Evolutionary conservation across 2,888 invertebrate genomes (phyloP).

Genomic region (Cheilosia grossa): DNA sequence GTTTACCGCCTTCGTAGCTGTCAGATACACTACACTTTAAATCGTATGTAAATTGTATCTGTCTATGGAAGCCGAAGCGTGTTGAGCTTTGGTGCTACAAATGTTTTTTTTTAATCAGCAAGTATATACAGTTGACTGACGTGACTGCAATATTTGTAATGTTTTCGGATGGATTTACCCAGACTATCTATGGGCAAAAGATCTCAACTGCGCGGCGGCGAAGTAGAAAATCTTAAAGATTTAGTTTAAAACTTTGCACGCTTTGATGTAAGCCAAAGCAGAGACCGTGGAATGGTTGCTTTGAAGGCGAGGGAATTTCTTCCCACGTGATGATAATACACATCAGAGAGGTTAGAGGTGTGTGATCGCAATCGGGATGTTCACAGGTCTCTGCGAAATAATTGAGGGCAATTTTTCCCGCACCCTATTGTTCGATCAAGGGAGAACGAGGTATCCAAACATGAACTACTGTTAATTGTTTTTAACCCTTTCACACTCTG

Average conservation of each 20-base stretch:
- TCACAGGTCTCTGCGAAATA: background rate
- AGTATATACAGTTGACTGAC: conserved; percentile 39
- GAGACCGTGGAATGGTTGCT: conserved; percentile 24
- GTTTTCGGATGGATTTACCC: conserved; percentile 42
- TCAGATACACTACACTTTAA: conserved; percentile 46
- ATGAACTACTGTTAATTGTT: too few species aligned
- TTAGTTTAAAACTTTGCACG: conserved; percentile 23
- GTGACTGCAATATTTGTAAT: conserved; percentile 69
- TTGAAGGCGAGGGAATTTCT: background rate
- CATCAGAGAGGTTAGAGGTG: conserved; percentile 29
- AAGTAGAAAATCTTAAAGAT: conserved; percentile 44
- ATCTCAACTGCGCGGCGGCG: conserved; percentile 37
- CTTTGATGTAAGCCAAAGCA: conserved; percentile 31
- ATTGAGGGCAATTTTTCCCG: background rate
- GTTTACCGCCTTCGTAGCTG: conserved; percentile 62
- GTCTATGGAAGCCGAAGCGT: background rate
- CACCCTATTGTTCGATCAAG: too few species aligned
- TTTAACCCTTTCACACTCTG: too few species aligned
- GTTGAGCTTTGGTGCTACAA: conserved; percentile 32
- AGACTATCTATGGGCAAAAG: conserved; percentile 54
- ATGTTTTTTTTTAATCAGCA: conserved; percentile 17
- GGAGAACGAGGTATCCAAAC: too few species aligned
- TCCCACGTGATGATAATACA: conserved; percentile 22
- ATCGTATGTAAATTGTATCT: conserved; percentile 16
- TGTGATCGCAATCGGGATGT: conserved; percentile 9